Evolutionary conservation across 2,113 vertebrate genomes (phyloP), one percentile per base, ranked within the genome.

Genomic region (Brachyhypopomus gauderio): DNA sequence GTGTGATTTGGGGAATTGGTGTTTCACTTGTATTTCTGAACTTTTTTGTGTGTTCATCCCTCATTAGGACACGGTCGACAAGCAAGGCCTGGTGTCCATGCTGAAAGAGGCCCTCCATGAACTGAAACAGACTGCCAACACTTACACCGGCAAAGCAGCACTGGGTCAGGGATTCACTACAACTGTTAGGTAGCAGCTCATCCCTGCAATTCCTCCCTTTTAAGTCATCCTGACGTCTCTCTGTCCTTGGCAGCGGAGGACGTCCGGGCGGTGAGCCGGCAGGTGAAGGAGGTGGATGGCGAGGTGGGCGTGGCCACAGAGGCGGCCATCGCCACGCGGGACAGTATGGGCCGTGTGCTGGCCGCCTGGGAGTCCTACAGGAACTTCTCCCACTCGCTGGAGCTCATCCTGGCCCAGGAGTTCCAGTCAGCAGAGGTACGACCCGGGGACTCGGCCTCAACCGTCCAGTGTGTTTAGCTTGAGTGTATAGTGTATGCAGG

Each of bases 311-410:
- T 0, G 0, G 92, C 82, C 84, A 87, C 66, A 81, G 87, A 93
- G 72, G 88, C 86, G 6, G 88, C 93, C 84, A 77, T 83, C 38
- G 85, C 27, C 52, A 89, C 89, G 58, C 93, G 86, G 34, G 83
- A 81, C 7, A 88, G 79, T 1, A 72, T 96, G 45, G 88, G 91
- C 34, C 93, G 93, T 73, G 88, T 93, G 16, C 75, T 93, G 22
- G 80, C 83, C 6, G 89, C 86, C 22, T 96, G 95, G 95, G 83
- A 80, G 71, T 86, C 78, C 59, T 96, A 95, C 23, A 76, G 72
- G 25, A 89, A 94, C 83, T 91, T 88, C 3, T 88, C 91, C 3
- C 62, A 19, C 38, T 88, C 89, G n/a, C 70, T 96, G 5, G 93
- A 90, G 82, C 72, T 52, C 0, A 94, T 91, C 90, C 88, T 96